Evolutionary conservation across 2,888 invertebrate genomes (phyloP).

Genomic region (Pachliopta kotzebuea): DNA sequence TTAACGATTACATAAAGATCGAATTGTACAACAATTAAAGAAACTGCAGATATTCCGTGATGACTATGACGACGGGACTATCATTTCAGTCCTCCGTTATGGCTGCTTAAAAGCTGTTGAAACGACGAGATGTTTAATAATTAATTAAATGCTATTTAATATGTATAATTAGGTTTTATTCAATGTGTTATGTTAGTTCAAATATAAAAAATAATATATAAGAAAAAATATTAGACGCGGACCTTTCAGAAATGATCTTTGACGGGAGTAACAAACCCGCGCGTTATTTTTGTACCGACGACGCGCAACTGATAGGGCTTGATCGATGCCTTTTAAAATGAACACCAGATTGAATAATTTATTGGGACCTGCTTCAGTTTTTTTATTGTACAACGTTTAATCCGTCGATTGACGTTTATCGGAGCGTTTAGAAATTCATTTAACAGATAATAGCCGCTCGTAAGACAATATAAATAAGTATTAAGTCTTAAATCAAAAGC

Average conservation of each 20-base stretch:
- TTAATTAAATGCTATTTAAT: too few species aligned
- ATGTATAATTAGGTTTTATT: too few species aligned
- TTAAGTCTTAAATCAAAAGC: conserved; percentile 24
- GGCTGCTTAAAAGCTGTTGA: too few species aligned
- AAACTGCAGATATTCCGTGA: too few species aligned
- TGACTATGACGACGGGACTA: too few species aligned
- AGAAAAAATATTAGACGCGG: conserved; percentile 30
- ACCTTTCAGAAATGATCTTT: conserved; percentile 37
- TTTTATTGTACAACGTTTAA: conserved; percentile 50
- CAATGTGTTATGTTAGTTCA: too few species aligned
- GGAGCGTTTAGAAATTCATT: conserved; percentile 44
- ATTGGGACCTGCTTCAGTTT: conserved; percentile 48
- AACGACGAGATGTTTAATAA: too few species aligned
- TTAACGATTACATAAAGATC: too few species aligned
- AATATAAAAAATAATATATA: too few species aligned
- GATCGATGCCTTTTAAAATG: conserved; percentile 65
- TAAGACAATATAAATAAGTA: conserved; percentile 33
- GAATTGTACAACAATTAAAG: too few species aligned
- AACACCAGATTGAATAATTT: conserved; percentile 58
- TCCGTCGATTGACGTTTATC: conserved; percentile 44
- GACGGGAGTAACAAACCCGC: conserved; percentile 41
- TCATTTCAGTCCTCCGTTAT: too few species aligned
- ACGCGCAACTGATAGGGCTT: conserved; percentile 46
- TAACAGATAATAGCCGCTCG: conserved; percentile 34
- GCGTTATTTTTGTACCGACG: conserved; percentile 43